These are phyloP conservation scores for Oithona nana DNA, from an alignment of 2,888 invertebrate species.

Conservation along the genomic window DNA sequence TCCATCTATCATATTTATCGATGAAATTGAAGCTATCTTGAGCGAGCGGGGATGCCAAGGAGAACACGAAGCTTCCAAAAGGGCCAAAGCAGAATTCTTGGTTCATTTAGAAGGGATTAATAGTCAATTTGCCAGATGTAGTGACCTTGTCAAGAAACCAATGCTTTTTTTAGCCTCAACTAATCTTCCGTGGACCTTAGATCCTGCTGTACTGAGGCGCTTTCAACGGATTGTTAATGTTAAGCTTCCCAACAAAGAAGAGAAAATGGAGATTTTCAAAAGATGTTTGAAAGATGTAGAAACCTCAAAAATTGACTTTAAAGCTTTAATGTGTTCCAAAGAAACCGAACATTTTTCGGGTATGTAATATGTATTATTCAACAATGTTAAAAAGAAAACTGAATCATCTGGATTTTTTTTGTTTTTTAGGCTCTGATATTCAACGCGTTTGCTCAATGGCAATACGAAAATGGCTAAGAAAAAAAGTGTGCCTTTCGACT, in stretches of 20 bases:
- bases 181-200: conserved; percentile 16
- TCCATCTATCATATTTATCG: conserved; percentile 4
- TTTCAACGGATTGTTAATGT: background rate
- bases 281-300: background rate
- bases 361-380: background rate
- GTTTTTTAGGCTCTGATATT: background rate
- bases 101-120: conserved; percentile 11
- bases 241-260: background rate
- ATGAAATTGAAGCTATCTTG: conserved; percentile 6
- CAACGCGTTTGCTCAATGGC: background rate
- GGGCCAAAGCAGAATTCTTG: conserved; percentile 15
- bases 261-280: background rate
- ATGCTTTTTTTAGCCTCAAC: conserved; percentile 11
- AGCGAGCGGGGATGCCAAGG: background rate
- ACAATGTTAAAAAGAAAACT: background rate
- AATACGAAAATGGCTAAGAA: background rate
- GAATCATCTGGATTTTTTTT: background rate
- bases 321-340: background rate
- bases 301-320: background rate
- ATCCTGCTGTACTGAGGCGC: conserved; percentile 9
- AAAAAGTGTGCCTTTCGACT: no score
- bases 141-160: background rate
- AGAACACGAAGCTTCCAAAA: background rate
- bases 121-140: no score
- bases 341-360: background rate